These are phyloP conservation scores for Nasonia giraulti DNA, from an alignment of 1,140 invertebrate species.

Conservation along the genomic window DNA sequence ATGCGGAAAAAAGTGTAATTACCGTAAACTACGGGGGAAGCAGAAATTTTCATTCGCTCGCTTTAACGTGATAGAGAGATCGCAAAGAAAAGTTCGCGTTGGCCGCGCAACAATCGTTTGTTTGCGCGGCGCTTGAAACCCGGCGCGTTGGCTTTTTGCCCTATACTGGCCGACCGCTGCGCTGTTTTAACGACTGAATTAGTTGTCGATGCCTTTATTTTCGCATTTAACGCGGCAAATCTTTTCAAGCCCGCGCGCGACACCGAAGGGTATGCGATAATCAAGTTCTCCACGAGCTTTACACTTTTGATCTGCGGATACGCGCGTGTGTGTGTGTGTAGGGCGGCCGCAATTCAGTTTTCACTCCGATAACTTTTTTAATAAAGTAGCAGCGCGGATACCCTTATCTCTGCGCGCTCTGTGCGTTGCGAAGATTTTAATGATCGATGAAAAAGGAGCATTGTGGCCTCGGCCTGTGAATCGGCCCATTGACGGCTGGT, in stretches of 20 bases:
- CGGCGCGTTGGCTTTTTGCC: not conserved
- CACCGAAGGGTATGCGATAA: too few species aligned
- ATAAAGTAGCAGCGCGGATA: not conserved
- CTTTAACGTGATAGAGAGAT: constrained; percentile 15
- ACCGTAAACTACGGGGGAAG: constrained; percentile 22
- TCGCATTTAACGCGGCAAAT: not conserved
- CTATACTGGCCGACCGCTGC: not conserved
- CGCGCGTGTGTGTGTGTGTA: too few species aligned
- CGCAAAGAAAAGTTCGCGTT: not conserved
- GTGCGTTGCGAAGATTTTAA: not conserved
- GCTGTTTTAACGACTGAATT: not conserved
- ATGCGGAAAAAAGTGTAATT: constrained; percentile 35
- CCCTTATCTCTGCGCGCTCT: not conserved
- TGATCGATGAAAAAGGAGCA: not conserved
- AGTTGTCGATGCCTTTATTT: not conserved
- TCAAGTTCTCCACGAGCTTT: too few species aligned
- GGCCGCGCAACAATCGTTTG: constrained; percentile 4
- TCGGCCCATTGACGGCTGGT: not conserved
- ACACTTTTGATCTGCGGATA: too few species aligned
- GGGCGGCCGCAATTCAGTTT: not conserved
- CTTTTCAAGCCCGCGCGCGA: not conserved
- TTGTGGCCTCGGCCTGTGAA: not conserved
- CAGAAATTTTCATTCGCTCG: constrained; percentile 36
- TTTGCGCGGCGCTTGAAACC: not conserved
- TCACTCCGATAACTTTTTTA: not conserved